Evolutionary conservation across 1,140 invertebrate genomes (phyloP).

Genomic region (Ceratina japonica): DNA sequence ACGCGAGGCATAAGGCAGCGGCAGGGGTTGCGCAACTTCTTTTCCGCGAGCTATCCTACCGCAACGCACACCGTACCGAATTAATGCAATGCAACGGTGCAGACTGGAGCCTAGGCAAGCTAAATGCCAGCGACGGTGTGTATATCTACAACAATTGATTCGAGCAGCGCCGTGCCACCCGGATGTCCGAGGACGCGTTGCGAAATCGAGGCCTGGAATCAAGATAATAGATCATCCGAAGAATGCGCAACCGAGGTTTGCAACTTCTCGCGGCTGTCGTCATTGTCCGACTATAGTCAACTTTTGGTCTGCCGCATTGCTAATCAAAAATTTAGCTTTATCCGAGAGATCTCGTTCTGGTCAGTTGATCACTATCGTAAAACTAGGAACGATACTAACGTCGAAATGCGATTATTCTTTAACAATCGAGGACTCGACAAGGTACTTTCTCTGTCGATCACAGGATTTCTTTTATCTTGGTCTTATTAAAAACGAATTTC

Average conservation of each 20-base stretch:
- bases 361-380: too few relatives aligned
- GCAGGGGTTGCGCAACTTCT: slow-evolving; percentile 60
- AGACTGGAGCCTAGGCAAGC: slow-evolving; percentile 30
- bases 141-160: slow-evolving; percentile 55
- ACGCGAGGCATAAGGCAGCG: slow-evolving; percentile 40
- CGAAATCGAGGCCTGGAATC: slow-evolving; percentile 39
- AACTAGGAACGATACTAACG: too few relatives aligned
- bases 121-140: slow-evolving; percentile 60
- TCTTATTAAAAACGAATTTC: neutral
- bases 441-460: slow-evolving; percentile 1
- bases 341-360: too few relatives aligned
- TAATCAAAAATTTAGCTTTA: too few relatives aligned
- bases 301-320: too few relatives aligned
- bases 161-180: slow-evolving; percentile 44
- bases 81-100: slow-evolving; percentile 53
- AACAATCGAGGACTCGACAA: neutral
- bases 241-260: neutral
- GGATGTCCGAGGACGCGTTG: slow-evolving; percentile 58
- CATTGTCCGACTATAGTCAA: neutral
- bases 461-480: neutral
- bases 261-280: neutral
- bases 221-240: slow-evolving; percentile 23
- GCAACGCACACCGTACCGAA: slow-evolving; percentile 62
- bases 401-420: too few relatives aligned
- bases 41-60: slow-evolving; percentile 58